Evolutionary conservation across 2,113 vertebrate genomes (phyloP).

Genomic region (Eclectus roratus): DNA sequence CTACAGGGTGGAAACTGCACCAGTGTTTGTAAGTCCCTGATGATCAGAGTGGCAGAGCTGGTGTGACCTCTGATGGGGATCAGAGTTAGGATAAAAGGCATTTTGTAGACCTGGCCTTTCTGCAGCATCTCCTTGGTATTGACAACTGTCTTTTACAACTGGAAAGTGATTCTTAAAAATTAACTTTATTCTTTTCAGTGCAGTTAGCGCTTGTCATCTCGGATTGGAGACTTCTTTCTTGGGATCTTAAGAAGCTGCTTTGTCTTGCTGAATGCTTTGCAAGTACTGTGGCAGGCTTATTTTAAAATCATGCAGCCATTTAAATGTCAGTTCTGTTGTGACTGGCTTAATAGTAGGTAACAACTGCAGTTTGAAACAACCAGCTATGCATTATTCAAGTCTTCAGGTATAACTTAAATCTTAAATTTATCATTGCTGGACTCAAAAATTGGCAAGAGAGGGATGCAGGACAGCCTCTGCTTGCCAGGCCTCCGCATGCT

Average conservation of each 20-base stretch:
- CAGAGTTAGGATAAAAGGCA: neutral
- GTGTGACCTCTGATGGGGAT: neutral
- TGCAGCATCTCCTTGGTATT: neutral
- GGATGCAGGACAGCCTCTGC: neutral
- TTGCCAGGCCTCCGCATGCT: neutral
- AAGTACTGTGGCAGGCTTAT: neutral
- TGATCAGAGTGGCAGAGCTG: neutral
- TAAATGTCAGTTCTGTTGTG: neutral
- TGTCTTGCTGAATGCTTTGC: neutral
- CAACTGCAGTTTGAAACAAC: neutral
- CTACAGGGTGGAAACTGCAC: neutral
- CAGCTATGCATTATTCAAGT: neutral
- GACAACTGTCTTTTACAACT: neutral
- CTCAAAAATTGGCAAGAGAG: neutral
- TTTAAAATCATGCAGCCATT: neutral
- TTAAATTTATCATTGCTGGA: neutral
- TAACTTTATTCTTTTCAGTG: neutral
- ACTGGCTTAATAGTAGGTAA: neutral
- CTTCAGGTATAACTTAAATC: neutral
- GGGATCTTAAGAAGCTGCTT: neutral
- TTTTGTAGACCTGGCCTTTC: neutral
- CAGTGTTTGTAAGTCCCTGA: neutral
- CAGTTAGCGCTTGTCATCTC: neutral
- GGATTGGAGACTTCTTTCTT: neutral
- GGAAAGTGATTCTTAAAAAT: neutral